A percentile compares a stretch with the other conserved stretches of the same genome.
These are phyloP conservation scores for Monodelphis domestica DNA, from an alignment of 2,797 vertebrate species.

Conservation along the genomic window DNA sequence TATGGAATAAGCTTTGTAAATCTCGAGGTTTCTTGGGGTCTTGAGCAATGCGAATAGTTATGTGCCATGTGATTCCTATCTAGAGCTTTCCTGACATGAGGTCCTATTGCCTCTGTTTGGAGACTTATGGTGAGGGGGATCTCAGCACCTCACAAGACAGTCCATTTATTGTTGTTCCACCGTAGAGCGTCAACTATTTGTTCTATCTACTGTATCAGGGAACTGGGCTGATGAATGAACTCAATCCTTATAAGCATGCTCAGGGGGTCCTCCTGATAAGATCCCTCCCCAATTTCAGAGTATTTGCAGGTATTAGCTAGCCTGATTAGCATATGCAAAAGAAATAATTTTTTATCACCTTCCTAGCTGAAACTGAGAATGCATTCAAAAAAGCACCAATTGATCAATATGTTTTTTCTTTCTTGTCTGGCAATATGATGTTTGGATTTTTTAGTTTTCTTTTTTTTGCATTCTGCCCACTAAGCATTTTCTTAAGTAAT, in stretches of 20 bases:
- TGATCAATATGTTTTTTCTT: not conserved
- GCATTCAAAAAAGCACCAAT: not conserved
- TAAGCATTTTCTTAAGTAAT: not conserved
- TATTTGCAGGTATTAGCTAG: not conserved
- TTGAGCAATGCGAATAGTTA: not conserved
- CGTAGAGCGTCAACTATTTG: not conserved
- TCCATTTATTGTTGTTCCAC: not conserved
- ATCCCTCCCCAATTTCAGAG: not conserved
- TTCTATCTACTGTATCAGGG: not conserved
- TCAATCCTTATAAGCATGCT: not conserved
- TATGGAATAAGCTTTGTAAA: not conserved
- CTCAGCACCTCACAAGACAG: not conserved
- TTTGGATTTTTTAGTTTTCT: not conserved
- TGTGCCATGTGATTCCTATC: not conserved
- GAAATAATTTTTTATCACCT: not conserved
- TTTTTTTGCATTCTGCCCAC: not conserved
- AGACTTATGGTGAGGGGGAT: not conserved
- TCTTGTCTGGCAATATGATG: not conserved
- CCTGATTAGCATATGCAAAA: not conserved
- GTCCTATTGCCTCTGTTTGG: not conserved
- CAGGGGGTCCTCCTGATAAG: not conserved
- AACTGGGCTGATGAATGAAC: not conserved
- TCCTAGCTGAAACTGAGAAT: not conserved
- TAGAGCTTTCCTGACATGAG: not conserved
- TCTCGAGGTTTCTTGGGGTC: not conserved